These are phyloP conservation scores for Oreotrochilus melanogaster DNA, from an alignment of 2,113 vertebrate species.

Conservation along the genomic window DNA sequence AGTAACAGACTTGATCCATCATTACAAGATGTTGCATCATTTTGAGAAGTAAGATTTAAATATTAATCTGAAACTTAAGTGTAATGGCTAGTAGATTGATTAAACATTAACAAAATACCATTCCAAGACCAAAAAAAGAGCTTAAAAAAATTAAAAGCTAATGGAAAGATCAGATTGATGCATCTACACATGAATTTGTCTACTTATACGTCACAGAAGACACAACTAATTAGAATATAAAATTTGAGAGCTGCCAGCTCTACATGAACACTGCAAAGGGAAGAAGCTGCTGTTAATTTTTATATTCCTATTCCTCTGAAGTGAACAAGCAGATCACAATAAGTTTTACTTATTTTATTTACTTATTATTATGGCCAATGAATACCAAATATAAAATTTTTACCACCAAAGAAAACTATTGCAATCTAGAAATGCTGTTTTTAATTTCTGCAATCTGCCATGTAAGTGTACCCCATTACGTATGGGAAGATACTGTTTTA, in stretches of 20 bases:
- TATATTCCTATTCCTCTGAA: not conserved
- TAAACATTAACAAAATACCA: not conserved
- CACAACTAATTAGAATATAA: not conserved
- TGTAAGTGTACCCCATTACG: not conserved
- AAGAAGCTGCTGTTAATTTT: not conserved
- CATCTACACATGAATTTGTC: not conserved
- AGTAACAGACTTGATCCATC: not conserved
- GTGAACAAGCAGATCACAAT: not conserved
- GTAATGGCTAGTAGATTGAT: not conserved
- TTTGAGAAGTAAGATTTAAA: not conserved
- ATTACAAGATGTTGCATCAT: not conserved
- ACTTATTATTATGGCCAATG: no score
- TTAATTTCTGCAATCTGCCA: not conserved
- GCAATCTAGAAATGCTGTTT: not conserved
- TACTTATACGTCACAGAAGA: not conserved
- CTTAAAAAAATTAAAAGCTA: not conserved
- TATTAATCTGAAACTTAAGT: not conserved
- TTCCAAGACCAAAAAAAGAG: not conserved
- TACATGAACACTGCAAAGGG: not conserved
- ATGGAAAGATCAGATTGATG: not conserved
- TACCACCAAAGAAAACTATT: not conserved
- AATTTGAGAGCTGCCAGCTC: not conserved
- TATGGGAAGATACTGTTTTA: not conserved
- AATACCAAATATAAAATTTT: rapidly evolving
- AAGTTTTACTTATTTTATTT: not conserved